These are phyloP conservation scores for Drosophila atripex DNA, from an alignment of 2,888 invertebrate genomes.

Conservation along the genomic window DNA sequence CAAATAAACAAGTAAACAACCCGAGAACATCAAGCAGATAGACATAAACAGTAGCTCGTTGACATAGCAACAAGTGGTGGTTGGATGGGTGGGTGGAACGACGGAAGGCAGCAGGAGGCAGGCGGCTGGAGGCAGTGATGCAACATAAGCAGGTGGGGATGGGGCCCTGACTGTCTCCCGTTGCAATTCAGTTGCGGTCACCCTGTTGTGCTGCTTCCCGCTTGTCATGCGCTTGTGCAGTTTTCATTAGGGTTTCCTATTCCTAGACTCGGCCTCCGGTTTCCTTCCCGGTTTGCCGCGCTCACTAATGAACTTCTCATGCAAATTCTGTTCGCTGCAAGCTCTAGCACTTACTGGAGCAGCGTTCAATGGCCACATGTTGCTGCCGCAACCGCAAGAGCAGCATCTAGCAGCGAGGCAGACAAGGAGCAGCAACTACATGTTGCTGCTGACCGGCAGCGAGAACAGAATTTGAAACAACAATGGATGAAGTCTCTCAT, in stretches of 20 bases:
- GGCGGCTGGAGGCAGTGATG: neutral
- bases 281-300: conserved; percentile 57
- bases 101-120: too few species aligned
- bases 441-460: conserved; percentile 40
- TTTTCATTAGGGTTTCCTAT: conserved; percentile 45
- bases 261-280: conserved; percentile 44
- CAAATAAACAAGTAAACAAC: conserved; percentile 49
- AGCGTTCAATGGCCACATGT: conserved; percentile 51
- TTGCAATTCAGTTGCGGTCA: conserved; percentile 54
- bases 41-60: conserved; percentile 55
- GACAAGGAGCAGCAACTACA: conserved; percentile 40
- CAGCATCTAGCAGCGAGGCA: conserved; percentile 3
- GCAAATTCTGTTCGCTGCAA: conserved; percentile 59
- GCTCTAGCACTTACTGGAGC: conserved; percentile 50
- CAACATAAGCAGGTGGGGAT: neutral
- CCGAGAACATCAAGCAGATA: conserved; percentile 19
- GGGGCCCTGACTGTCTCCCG: conserved; percentile 1
- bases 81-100: conserved; percentile 8
- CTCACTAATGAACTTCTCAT: conserved; percentile 77
- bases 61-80: conserved; percentile 76
- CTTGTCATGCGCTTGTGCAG: conserved; percentile 31
- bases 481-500: conserved; percentile 46
- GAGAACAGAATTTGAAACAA: conserved; percentile 18
- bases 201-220: conserved; percentile 6
- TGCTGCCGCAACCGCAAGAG: conserved; percentile 36